phyloP scores from a whole-genome alignment of 2,797 vertebrate species.

The Novumbra hubbsi region DNA sequence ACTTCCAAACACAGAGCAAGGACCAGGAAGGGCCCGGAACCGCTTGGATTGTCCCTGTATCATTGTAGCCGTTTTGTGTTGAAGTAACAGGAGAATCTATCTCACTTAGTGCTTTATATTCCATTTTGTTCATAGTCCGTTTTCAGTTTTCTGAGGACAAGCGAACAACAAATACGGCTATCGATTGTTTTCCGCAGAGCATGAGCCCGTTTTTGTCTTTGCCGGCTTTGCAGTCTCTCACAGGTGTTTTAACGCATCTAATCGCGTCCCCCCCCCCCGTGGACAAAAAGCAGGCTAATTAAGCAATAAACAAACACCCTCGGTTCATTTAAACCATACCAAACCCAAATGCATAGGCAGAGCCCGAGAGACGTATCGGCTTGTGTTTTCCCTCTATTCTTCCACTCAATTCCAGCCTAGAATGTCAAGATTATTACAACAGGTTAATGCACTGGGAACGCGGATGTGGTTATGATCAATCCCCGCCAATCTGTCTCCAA shows the following conservation, averaged over 20 bases:
- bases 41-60: slow-evolving; percentile 21
- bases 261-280: neutral
- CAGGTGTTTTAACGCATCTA: neutral
- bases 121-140: slow-evolving; percentile 17
- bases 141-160: slow-evolving; percentile 31
- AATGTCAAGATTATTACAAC: too few species aligned
- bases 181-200: slow-evolving; percentile 41
- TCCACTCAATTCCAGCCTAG: slow-evolving; percentile 48
- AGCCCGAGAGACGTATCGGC: slow-evolving; percentile 7
- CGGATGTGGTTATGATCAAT: slow-evolving; percentile 68
- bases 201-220: neutral
- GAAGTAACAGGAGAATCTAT: slow-evolving; percentile 55
- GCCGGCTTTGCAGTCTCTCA: neutral
- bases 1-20: slow-evolving; percentile 1
- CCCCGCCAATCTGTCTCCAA: slow-evolving; percentile 62
- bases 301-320: neutral
- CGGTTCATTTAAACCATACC: neutral
- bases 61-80: slow-evolving; percentile 34
- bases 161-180: slow-evolving; percentile 36
- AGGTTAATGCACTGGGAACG: slow-evolving; percentile 35
- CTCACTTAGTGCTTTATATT: slow-evolving; percentile 60
- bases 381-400: slow-evolving; percentile 24
- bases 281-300: neutral
- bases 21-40: slow-evolving; percentile 37
- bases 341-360: slow-evolving; percentile 1